Evolutionary conservation across 2,113 vertebrate genomes (phyloP), one percentile per base, ranked within the genome.

Genomic region (Corythaeola cristata): DNA sequence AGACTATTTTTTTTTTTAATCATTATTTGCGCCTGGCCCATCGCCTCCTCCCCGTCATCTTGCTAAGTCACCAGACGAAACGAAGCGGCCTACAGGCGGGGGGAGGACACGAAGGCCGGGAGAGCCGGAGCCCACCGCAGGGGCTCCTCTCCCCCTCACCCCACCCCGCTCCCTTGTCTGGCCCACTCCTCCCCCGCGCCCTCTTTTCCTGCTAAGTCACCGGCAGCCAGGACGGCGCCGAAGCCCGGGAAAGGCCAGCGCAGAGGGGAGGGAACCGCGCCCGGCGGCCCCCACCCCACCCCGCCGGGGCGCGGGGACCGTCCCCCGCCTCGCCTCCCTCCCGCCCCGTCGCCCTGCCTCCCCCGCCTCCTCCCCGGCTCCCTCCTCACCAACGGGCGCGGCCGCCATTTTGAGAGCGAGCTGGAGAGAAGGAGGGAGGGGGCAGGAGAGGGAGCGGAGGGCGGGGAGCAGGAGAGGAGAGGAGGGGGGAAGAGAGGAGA

Each of bases 341-440:
- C 63, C 39, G 60, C 82, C 50, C 63, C 53, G 80, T 28, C 71
- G 45, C 72, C 71, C 85, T 77, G 85, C 94, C 45, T 58, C 87
- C 74, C 75, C 76, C 58, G 66, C 89, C 88, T 71, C 67, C 79
- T 35, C 93, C 81, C 85, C 82, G 64, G 90, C 75, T 88, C 76
- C 94, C 97, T 96, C 97, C 96, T 95, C 97, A 97, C 97, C 98
- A 96, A 97, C 98, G 97, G 97, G 88, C 97, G 97, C 97, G 97
- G 97, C 97, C 96, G 97, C 97, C 97, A 98, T 98, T 98, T 98
- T 98, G 97, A 97, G 97, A 97, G 93, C 93, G 97, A 92, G 89
- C 97, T 85, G 97, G 97, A 95, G 97, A 97, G 97, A 96, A 96
- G 94, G 95, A 94, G 89, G 96, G 87, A 88, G 59, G 97, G 90